Evolutionary conservation across 1,140 invertebrate species (phyloP).

Genomic region (Papilio polyxenes): DNA sequence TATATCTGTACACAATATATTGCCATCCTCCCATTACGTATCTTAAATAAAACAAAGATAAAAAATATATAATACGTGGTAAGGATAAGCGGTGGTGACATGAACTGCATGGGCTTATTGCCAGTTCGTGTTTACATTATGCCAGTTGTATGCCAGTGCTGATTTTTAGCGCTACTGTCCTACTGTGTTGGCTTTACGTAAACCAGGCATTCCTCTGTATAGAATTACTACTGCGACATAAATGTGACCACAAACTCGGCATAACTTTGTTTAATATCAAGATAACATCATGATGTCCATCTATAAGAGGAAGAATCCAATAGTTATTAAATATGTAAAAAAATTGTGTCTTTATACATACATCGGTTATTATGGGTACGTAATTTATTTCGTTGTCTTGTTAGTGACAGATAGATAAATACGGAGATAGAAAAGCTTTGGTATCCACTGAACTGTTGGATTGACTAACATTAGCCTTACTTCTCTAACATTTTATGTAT

Average conservation of each 20-base stretch:
- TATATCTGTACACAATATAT: neutral
- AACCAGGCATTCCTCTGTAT: neutral
- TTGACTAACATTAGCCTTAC: neutral
- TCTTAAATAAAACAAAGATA: neutral
- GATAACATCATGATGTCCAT: neutral
- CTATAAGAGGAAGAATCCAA: neutral
- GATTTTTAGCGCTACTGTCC: too few species aligned
- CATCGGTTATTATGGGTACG: neutral
- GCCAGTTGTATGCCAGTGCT: too few species aligned
- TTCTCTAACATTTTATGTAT: neutral
- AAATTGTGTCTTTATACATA: neutral
- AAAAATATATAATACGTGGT: neutral
- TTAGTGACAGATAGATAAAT: neutral
- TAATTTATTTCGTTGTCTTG: neutral
- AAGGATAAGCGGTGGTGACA: too few species aligned
- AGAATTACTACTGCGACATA: neutral
- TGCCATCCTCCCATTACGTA: neutral
- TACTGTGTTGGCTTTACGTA: too few species aligned
- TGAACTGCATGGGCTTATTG: too few species aligned
- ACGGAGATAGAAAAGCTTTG: neutral
- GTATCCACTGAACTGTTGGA: neutral
- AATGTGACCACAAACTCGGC: neutral
- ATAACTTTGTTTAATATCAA: neutral
- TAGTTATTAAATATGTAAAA: too few species aligned
- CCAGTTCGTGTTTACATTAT: neutral